Percentiles rank a stretch among this genome's conserved stretches.
Conservation (phyloP, 92 coral and sea anemone species). For the Pocillopora grandis region DNA sequence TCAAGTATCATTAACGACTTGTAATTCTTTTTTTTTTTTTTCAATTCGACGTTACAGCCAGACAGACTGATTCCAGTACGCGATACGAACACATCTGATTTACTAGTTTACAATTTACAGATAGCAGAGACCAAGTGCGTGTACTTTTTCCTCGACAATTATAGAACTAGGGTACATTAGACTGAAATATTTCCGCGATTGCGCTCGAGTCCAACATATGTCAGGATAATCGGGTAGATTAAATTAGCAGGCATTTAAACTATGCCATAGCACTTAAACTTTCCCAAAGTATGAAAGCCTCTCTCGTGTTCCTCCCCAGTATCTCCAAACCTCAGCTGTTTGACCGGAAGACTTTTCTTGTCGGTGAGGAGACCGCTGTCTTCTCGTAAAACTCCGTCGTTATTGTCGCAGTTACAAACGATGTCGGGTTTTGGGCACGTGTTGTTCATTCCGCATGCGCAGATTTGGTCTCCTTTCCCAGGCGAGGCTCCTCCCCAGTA, state of each 20-base stretch:
- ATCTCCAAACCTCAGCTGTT: constrained; percentile 41
- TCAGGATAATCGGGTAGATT: no score
- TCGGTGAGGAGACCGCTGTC: constrained; percentile 50
- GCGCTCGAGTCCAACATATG: no score
- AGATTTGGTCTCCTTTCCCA: constrained; percentile 28
- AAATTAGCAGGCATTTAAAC: not conserved
- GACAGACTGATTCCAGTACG: no score
- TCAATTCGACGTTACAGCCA: no score
- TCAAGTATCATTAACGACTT: no score
- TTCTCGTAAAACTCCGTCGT: constrained; percentile 34
- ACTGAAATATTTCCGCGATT: no score
- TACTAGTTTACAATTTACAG: no score
- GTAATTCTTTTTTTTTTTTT: no score
- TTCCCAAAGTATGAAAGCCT: constrained; percentile 42
- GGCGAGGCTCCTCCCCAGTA: constrained; percentile 71
- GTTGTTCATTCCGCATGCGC: constrained; percentile 68
- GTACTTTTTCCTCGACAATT: no score
- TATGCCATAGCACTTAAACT: constrained; percentile 47
- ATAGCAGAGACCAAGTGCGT: no score
- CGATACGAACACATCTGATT: no score
- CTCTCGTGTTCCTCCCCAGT: not conserved
- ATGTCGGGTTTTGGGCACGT: constrained; percentile 29
- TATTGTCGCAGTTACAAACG: constrained; percentile 55
- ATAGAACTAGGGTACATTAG: no score
- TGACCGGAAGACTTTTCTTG: constrained; percentile 40